Percentiles rank a stretch among this genome's conserved stretches.
phyloP scores from a whole-genome alignment of 2,888 invertebrate genomes.

The Megalurothrips usitatus region DNA sequence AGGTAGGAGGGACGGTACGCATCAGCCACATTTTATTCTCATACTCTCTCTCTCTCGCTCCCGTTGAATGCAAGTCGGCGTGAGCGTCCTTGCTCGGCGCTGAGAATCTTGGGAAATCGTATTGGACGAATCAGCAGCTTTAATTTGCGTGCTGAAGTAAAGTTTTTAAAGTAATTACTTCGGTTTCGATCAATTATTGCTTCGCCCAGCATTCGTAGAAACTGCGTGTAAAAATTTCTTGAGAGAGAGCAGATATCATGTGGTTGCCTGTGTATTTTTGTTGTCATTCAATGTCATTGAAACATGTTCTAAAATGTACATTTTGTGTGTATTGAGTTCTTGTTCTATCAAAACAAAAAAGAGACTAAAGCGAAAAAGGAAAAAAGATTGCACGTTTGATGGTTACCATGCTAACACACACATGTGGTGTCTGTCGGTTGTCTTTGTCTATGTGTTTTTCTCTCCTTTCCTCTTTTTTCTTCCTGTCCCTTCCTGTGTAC shows the following conservation, averaged over 20 bases:
- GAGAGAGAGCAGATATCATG: neutral
- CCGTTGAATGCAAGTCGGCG: neutral
- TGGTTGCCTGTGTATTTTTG: neutral
- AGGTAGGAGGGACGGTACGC: slow-evolving; percentile 94
- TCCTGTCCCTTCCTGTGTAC: slow-evolving; percentile 8
- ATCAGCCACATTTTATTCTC: slow-evolving; percentile 17
- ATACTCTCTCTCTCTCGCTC: slow-evolving; percentile 16
- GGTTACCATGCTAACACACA: neutral
- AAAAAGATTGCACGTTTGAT: slow-evolving; percentile 23
- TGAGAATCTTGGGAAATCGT: neutral
- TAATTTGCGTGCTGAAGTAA: too few relatives aligned
- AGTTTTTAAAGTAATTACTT: neutral
- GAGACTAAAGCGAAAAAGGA: neutral
- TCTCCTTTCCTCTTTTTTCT: neutral
- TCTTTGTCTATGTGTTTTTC: slow-evolving; percentile 11
- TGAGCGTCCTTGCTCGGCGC: neutral
- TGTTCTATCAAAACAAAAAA: neutral
- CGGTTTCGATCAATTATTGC: neutral
- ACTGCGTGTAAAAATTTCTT: too few relatives aligned
- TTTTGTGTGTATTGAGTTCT: neutral
- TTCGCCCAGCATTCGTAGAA: too few relatives aligned
- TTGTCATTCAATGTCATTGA: neutral
- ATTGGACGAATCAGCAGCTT: too few relatives aligned
- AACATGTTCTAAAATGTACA: neutral
- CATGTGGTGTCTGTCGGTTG: slow-evolving; percentile 16